Conservation (phyloP, 2,888 invertebrate species). For the Eubasilissa splendida region DNA sequence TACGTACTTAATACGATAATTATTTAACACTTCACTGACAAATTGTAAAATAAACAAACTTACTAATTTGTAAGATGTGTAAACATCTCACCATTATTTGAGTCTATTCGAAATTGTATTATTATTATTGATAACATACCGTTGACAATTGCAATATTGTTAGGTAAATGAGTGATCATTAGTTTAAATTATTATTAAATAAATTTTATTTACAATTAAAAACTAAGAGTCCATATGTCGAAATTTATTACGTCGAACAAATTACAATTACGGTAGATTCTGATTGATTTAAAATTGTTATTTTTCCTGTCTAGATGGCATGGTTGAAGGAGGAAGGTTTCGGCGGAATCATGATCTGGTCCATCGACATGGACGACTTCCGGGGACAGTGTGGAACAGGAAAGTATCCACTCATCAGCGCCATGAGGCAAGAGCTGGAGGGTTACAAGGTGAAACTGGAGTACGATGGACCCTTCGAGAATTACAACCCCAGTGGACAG, state of each 20-base stretch:
- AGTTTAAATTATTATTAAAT: no score
- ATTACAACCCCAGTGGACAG: constrained; percentile 78
- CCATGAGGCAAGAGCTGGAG: constrained; percentile 88
- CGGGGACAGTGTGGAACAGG: constrained; percentile 91
- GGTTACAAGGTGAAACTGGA: constrained; percentile 87
- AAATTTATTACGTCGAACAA: neutral
- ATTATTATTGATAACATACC: no score
- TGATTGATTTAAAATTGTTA: neutral
- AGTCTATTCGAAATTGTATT: no score
- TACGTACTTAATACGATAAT: neutral
- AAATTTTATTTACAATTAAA: neutral
- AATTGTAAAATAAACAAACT: no score
- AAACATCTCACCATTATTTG: no score
- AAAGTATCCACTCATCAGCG: constrained; percentile 90
- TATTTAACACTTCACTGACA: neutral
- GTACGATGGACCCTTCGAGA: constrained; percentile 91
- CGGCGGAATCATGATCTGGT: constrained; percentile 98
- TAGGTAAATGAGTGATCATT: no score
- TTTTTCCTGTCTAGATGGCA: constrained; percentile 78
- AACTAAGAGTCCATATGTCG: no score
- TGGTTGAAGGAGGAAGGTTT: constrained; percentile 96
- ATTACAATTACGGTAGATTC: neutral
- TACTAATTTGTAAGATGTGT: no score
- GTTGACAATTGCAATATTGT: no score
- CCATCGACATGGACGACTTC: constrained; percentile 97